Conservation (phyloP, 2,113 vertebrate genomes). For the Pseudorasbora parva region DNA sequence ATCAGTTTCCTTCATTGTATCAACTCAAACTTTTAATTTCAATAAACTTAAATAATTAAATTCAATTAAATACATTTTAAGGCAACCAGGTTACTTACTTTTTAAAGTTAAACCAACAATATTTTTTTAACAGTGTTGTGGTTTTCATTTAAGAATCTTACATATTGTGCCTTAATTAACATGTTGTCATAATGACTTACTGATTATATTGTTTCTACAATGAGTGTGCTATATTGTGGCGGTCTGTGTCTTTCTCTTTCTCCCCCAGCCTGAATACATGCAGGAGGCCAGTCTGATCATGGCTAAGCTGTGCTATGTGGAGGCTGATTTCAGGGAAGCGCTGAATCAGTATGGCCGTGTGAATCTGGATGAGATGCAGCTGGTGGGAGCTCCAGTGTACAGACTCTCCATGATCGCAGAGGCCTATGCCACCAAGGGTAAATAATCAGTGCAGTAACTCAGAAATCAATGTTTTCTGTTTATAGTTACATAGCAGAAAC, state of each 20-base stretch:
- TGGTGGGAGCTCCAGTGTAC: constrained; percentile 85
- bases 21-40: too few relatives aligned
- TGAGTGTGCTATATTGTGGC: neutral
- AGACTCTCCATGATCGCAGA: constrained; percentile 93
- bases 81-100: too few relatives aligned
- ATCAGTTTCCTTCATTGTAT: too few relatives aligned
- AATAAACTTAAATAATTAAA: too few relatives aligned
- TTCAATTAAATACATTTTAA: too few relatives aligned
- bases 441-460: constrained; percentile 43
- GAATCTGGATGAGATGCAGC: constrained; percentile 87
- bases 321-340: constrained; percentile 90
- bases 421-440: constrained; percentile 94
- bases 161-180: too few relatives aligned
- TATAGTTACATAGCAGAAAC: neutral
- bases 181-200: neutral
- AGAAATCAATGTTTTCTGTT: neutral
- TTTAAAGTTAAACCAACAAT: too few relatives aligned
- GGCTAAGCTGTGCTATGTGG: constrained; percentile 94
- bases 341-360: constrained; percentile 83
- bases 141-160: too few relatives aligned
- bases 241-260: constrained; percentile 55
- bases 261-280: constrained; percentile 86
- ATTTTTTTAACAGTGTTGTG: too few relatives aligned
- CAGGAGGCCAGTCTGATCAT: constrained; percentile 92
- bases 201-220: too few relatives aligned